Evolutionary conservation across 2,797 vertebrate genomes (phyloP), one percentile per base, ranked within the genome.

Genomic region (Enteromius anoplus): DNA sequence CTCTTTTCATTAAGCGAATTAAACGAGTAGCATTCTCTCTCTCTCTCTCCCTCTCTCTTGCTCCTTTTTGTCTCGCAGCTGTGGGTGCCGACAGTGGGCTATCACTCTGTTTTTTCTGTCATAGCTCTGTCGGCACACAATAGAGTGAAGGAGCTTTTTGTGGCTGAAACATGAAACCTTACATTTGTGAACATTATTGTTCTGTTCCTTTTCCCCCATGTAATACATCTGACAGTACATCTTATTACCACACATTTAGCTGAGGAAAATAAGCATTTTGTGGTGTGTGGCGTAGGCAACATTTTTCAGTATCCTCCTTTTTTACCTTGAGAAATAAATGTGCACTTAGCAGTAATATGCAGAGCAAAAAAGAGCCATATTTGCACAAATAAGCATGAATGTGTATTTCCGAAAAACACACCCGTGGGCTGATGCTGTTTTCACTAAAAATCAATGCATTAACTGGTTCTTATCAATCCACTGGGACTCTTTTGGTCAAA

Each of bases 1-100:
- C 86, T 86, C 87, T 85, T 86, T 88, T 83, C 81, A 88, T 86
- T 87, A 87, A 85, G 78, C 75, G 84, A 84, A 87, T 87, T 85
- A 87, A 88, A 79, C 60, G 76, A 86, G 81, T 77, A 83, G 62
- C 75, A 49, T 78, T 84, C 79, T 73, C 83, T 80, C 78, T 47
- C 78, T 47, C 45, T 81, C 47, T 40, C 40, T 64, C 69, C 21
- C 79, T 60, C 69, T 65, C 82, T 53, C 80, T 80, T 21, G 6
- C 70, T 83, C 49, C 49, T 82, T 84, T 85, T 78, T 77, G 49
- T 60, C 60, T 76, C 32, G 37, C 15, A 73, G 78, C 79, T 78
- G 80, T 73, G 64, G 84, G 82, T 77, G 82, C 82, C 65, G 80
- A 88, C 80, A 76, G 84, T 78, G 58, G 79, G 84, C 80, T 83